Conservation (phyloP, 2,797 vertebrate species). For the Ctenosaura bakeri region DNA sequence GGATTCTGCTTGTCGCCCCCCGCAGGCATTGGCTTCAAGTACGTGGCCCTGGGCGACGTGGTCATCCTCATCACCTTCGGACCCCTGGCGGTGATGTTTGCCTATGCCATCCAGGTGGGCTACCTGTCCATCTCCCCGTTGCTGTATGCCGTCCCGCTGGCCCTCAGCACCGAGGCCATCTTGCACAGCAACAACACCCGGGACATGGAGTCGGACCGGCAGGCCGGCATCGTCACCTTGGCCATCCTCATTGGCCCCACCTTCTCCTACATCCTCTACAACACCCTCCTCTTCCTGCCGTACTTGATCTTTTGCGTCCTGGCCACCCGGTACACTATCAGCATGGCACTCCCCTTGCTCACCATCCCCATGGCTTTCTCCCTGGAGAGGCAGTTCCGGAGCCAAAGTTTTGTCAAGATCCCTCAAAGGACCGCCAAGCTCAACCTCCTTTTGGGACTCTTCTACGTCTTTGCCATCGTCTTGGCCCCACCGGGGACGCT, state of each 20-base stretch:
- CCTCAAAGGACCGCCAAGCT: conserved; percentile 97
- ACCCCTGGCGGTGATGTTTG: conserved; percentile 96
- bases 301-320: conserved; percentile 95
- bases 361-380: conserved; percentile 97
- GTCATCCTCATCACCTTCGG: conserved; percentile 99
- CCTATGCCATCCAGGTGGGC: conserved; percentile 96
- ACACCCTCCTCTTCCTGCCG: conserved; percentile 92
- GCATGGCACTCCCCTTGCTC: conserved; percentile 94
- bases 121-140: conserved; percentile 92
- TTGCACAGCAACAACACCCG: conserved; percentile 99
- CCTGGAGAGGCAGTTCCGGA: conserved; percentile 94
- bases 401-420: conserved; percentile 90
- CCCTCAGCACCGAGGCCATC: conserved; percentile 97
- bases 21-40: conserved; percentile 96
- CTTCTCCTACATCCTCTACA: conserved; percentile 93
- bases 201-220: conserved; percentile 96
- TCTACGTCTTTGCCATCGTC: conserved; percentile 94
- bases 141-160: conserved; percentile 93
- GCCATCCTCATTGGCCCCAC: conserved; percentile 96
- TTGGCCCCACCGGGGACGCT: conserved; percentile 90
- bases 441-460: conserved; percentile 95
- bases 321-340: conserved; percentile 94
- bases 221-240: conserved; percentile 95
- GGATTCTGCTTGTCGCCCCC: conserved; percentile 39
- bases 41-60: conserved; percentile 95